Evolutionary conservation across 2,888 invertebrate species (phyloP), one percentile per base, ranked within the genome.

Genomic region (Mechanitis messenoides): DNA sequence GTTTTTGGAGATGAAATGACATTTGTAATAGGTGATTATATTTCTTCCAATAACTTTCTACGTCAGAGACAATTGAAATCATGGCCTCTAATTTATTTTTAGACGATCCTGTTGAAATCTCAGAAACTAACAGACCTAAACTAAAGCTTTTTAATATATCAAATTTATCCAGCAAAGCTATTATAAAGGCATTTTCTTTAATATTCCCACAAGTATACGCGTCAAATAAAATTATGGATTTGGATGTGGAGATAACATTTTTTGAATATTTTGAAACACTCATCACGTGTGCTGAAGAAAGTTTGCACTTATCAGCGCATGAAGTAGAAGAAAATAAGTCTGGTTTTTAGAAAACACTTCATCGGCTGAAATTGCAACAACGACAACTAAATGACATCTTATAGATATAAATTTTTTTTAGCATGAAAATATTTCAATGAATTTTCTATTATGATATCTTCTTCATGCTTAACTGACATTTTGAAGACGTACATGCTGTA

Each of bases 261-360:
- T 87, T 91, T 42, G 93, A 93, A 78, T 93, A 93, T 77, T 92
- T 92, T 68, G 92, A 93, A 77, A 87, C 87, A 20, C 80, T 93
- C 58, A 65, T 92, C 12, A 72, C 75, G 1, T 90, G 91, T 68
- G 75, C 84, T 1, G 80, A 85, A 58, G 80, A 84, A 71, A 88
- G 87, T 68, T 78, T 85, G 59, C 72, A 72, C n/a, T 63, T 83
- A 0, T 78, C 73, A 59, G 77, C 28, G 50, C 50, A 82, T 12
- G 63, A 62, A 64, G 59, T 67, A 12, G 45, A 64, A 55, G 66
- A 64, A 38, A 60, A 56, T 28, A 6, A 35, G 3, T 53, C 59
- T 9, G 4, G 4, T 12, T 4, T 50, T 31, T 50, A 11, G 20
- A 20, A 20, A 20, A 20, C 20, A 20, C 20, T 20, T 20, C 20